phyloP scores from a whole-genome alignment of 2,888 invertebrate genomes.

The Prenolepis imparis region DNA sequence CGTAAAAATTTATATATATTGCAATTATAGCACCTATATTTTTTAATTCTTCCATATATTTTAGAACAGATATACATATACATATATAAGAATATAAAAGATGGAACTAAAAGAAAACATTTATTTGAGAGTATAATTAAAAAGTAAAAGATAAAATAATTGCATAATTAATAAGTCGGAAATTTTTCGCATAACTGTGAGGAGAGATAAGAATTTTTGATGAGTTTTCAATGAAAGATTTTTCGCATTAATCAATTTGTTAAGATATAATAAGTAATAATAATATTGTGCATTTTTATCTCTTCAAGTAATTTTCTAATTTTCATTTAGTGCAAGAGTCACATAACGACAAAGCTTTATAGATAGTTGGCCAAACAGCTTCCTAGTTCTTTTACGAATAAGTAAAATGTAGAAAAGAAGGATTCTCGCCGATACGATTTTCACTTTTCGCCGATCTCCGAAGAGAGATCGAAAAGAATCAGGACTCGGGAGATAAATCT shows the following conservation, averaged over 20 bases:
- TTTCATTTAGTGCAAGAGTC: not conserved
- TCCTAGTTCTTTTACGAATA: not conserved
- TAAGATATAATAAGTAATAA: not conserved
- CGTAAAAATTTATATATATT: no score
- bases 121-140: constrained; percentile 19
- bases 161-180: constrained; percentile 8
- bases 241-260: not conserved
- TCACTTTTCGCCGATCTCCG: constrained; percentile 47
- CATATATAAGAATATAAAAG: not conserved
- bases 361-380: not conserved
- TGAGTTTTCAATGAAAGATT: not conserved
- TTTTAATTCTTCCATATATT: not conserved
- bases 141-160: constrained; percentile 14
- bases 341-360: not conserved
- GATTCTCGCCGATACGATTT: constrained; percentile 42
- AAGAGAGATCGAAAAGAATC: constrained; percentile 6
- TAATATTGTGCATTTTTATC: not conserved
- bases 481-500: constrained; percentile 30
- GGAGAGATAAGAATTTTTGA: not conserved
- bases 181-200: not conserved
- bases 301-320: not conserved
- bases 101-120: not conserved
- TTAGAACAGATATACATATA: not conserved
- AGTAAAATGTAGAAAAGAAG: not conserved
- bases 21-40: not conserved